Evolutionary conservation across 2,113 vertebrate species (phyloP).

Genomic region (Gobiocypris rarus): DNA sequence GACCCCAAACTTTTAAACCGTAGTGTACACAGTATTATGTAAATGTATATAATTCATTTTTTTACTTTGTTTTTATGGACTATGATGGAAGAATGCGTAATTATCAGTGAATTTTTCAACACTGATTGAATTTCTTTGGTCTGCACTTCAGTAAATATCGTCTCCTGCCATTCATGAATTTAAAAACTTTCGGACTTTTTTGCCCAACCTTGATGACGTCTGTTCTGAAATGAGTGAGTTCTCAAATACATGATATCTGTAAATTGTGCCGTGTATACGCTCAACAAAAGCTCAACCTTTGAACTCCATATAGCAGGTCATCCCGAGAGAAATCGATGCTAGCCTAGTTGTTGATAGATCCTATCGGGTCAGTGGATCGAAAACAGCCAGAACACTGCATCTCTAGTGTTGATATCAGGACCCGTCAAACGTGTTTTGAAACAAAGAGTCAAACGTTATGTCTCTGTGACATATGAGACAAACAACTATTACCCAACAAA

Average conservation of each 20-base stretch:
- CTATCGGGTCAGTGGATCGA: conserved; percentile 17
- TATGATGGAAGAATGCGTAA: neutral
- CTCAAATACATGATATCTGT: conserved; percentile 53
- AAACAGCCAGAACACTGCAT: neutral
- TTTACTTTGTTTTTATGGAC: neutral
- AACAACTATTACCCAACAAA: neutral
- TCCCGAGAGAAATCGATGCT: conserved; percentile 64
- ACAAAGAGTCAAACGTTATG: neutral
- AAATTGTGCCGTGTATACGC: neutral
- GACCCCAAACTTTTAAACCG: neutral
- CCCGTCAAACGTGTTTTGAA: conserved; percentile 30
- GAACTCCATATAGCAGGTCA: conserved; percentile 34
- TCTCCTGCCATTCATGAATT: too few relatives aligned
- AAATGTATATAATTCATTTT: neutral
- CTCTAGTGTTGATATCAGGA: conserved; percentile 28
- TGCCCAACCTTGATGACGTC: neutral
- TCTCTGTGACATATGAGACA: neutral
- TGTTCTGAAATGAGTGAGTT: conserved; percentile 17
- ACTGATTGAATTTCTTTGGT: neutral
- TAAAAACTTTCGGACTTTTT: neutral
- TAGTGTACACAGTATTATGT: neutral
- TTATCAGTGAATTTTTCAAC: neutral
- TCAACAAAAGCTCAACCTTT: conserved; percentile 43
- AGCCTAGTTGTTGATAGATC: conserved; percentile 53
- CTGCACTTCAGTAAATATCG: neutral